A percentile compares a stretch with the other conserved stretches of the same genome.
Conservation (phyloP, 2,797 vertebrate species). For the Pseudopleuronectes americanus region DNA sequence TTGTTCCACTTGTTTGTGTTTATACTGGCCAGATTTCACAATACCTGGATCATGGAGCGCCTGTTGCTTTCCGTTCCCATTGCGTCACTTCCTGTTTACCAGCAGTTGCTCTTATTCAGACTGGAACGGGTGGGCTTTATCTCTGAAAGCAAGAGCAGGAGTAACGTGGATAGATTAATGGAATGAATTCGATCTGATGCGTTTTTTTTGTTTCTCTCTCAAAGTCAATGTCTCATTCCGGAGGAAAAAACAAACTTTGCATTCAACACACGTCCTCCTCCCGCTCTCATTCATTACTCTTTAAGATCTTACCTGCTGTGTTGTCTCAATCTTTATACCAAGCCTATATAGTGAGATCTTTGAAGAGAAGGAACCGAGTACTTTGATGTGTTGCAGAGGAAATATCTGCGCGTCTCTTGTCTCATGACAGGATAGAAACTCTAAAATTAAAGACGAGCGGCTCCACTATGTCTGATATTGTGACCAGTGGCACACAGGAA, state of each 20-base stretch:
- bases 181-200: not conserved
- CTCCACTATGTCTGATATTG: conserved; percentile 17
- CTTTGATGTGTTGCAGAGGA: conserved; percentile 14
- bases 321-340: conserved; percentile 45
- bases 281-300: conserved; percentile 27
- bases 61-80: conserved; percentile 58
- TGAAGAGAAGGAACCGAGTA: conserved; percentile 14
- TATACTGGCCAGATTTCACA: conserved; percentile 39
- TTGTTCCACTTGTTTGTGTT: conserved; percentile 48
- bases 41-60: conserved; percentile 38
- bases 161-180: not conserved
- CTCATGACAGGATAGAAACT: conserved; percentile 23
- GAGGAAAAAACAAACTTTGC: not conserved
- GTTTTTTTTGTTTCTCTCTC: not conserved
- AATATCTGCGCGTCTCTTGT: conserved; percentile 10
- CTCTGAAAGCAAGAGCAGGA: conserved; percentile 2
- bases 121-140: not conserved
- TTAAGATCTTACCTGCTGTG: conserved; percentile 24
- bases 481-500: conserved; percentile 44
- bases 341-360: conserved; percentile 45
- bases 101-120: not conserved
- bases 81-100: conserved; percentile 47
- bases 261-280: not conserved
- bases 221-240: not conserved
- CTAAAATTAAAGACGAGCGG: conserved; percentile 29